phyloP scores from a whole-genome alignment of 2,888 invertebrate genomes.

The Tipula vernalis region DNA sequence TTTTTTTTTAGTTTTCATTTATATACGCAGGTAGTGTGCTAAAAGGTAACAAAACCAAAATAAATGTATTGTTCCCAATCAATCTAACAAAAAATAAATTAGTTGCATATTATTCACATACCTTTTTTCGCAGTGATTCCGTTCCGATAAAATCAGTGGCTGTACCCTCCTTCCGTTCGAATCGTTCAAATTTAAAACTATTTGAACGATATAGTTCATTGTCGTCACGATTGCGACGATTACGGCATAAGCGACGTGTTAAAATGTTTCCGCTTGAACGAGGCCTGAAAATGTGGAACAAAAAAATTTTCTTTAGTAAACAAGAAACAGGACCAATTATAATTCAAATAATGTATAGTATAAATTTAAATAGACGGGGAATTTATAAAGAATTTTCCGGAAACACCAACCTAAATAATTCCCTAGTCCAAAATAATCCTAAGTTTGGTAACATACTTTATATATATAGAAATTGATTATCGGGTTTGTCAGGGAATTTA shows the following conservation, averaged over 20 bases:
- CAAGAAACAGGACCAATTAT: too few species aligned
- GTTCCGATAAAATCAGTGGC: conserved; percentile 44
- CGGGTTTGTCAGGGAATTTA: background rate
- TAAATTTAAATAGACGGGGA: background rate
- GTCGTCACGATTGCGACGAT: conserved; percentile 56
- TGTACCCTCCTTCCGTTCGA: conserved; percentile 51
- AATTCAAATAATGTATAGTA: background rate
- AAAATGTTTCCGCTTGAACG: conserved; percentile 38
- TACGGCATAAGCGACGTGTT: conserved; percentile 62
- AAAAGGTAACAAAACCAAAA: background rate
- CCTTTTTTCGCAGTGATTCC: conserved; percentile 22
- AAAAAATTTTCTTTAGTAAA: background rate
- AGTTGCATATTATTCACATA: background rate
- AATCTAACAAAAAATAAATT: background rate
- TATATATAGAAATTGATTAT: background rate
- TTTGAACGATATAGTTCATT: conserved; percentile 78
- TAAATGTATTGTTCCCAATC: background rate
- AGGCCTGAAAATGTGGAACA: conserved; percentile 22
- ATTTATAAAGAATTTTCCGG: background rate
- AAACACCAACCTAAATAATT: background rate
- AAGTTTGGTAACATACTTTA: background rate
- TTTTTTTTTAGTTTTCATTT: background rate
- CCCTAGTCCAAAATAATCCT: background rate
- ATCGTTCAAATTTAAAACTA: conserved; percentile 78
- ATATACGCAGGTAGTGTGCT: background rate